Base-by-base conservation (phyloP, 2,797 vertebrate genomes). In the Gymnothorax reevesii region DNA sequence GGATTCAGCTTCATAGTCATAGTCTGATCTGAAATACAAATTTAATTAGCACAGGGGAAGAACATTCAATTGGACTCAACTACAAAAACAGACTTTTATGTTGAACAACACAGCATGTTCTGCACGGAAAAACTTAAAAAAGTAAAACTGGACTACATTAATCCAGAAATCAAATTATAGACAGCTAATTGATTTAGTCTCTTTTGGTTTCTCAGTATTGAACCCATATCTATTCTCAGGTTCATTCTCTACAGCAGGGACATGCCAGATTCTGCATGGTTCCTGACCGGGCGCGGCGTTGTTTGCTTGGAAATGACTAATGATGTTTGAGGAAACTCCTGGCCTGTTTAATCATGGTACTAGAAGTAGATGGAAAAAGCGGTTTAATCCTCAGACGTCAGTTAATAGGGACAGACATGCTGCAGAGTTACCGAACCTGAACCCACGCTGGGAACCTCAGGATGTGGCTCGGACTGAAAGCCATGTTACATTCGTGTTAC, bases 271-370 rank as follows among this genome's bases (percentile, higher is more conserved):
- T 82, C 52, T 20, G 55, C 12, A 57, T 25, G 54, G 79, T 54
- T 13, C 12, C 22, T 27, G 25, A 57, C 55, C 25, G n/a, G 15
- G 80, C 25, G 52, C 75, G 52, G 5, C 12, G 54, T 79, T 79
- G 49, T 79, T 80, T 55, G 2, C 49, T 4, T 83, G 80, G 52
- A 57, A 83, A 83, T 83, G 80, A 27, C 80, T 83, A 83, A 83
- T 33, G 33, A 83, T 59, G 80, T 83, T 83, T 83, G 80, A 83
- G n/a, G 80, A 22, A 55, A 83, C 57, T 82, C 54, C 79, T 82
- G 9, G 49, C 79, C 79, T 82, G 54, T 57, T 82, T 82, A 82
- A 82, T 82, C 52, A 52, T 54, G 77, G 54, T 80, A 10, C 49
- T 22, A 80, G n/a, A 49, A 54, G 49, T 22, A 80, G 3, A n/a